Base-by-base conservation (phyloP, 64 coral and sea anemone genomes). In the Trachythela sp. region DNA sequence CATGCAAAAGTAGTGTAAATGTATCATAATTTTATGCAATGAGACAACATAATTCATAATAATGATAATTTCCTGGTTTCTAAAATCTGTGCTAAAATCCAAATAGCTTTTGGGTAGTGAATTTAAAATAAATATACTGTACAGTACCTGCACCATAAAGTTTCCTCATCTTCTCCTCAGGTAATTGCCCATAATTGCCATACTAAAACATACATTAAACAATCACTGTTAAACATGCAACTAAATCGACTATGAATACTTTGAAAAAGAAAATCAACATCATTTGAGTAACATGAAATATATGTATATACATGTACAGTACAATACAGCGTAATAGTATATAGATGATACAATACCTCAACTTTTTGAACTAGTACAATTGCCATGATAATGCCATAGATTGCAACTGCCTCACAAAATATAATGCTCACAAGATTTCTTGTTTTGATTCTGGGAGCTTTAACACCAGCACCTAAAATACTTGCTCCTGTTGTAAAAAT, bases 311-410 rank as follows among this genome's bases (percentile, higher is more conserved):
- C n/a, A n/a, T n/a, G n/a, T n/a, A n/a, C n/a, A n/a, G n/a, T n/a
- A 45, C 11, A 6, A 45, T 45, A 45, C 42, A 45, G 4, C 11
- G 11, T 6, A 45, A 45, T 11, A 45, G 42, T 45, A 6, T 45
- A 45, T 4, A 45, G n/a, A 45, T 45, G 11, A 45, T 6, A 45
- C 42, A 45, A 85, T 85, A 98, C 95, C 91, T 93, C 86, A 36
- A 98, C 43, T 40, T 92, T 91, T 54, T 98, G 94, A 37, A 91
- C 91, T 34, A 98, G 83, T 70, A 98, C 93, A 89, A 98, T 98
- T 8, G 95, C 94, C 95, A 98, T 98, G 51, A 98, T 98, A 35
- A 98, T 98, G 36, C 95, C 95, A 91, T 98, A 98, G 52, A 98
- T 98, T 60, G 95, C 95, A 42, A 98, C 95, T 36, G 95, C 95